Conservation (phyloP, 2,888 invertebrate genomes). For the Gandaritis pyraliata region DNA sequence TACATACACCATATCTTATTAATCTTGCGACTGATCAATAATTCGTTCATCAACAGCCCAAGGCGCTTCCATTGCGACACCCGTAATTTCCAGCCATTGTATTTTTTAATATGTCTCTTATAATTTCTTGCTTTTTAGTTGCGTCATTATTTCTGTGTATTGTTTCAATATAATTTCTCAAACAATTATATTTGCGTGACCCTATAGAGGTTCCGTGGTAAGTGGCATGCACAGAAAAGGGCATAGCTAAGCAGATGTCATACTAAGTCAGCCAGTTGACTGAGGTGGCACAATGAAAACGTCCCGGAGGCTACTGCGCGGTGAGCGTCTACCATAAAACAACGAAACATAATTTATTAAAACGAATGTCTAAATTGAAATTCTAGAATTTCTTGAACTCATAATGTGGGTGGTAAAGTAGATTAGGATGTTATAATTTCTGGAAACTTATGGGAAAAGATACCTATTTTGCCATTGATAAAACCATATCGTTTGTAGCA, state of each 20-base stretch:
- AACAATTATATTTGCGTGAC: slow-evolving; percentile 1
- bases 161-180: slow-evolving; percentile 4
- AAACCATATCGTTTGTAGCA: too few species aligned
- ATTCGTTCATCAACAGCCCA: too few species aligned
- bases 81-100: not conserved
- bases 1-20: too few species aligned
- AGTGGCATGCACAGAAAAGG: slow-evolving; percentile 36
- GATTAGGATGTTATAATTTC: too few species aligned
- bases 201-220: slow-evolving; percentile 2
- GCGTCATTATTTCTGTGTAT: not conserved
- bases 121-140: not conserved
- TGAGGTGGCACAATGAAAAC: slow-evolving; percentile 59
- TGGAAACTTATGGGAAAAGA: too few species aligned
- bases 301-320: slow-evolving; percentile 49
- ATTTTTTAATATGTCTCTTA: not conserved
- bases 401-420: too few species aligned
- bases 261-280: slow-evolving; percentile 64
- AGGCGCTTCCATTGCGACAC: not conserved
- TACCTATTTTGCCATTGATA: too few species aligned
- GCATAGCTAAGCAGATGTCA: slow-evolving; percentile 46
- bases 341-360: too few species aligned
- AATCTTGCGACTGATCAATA: too few species aligned
- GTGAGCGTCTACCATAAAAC: slow-evolving; percentile 27
- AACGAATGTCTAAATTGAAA: too few species aligned
- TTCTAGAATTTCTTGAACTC: too few species aligned